Base-by-base conservation (phyloP, 2,797 vertebrate species). In the Microchirus variegatus region DNA sequence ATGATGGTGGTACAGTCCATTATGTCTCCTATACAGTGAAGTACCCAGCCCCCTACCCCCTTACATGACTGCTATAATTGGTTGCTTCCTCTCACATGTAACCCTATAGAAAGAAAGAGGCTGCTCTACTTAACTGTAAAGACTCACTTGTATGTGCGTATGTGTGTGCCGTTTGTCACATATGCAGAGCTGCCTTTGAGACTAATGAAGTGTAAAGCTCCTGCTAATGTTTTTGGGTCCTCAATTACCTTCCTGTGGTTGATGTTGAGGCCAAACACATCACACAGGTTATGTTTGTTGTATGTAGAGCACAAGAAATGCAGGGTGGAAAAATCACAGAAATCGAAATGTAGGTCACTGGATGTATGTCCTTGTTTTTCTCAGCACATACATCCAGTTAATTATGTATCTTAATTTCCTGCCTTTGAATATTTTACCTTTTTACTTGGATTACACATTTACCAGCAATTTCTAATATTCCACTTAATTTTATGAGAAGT, bases 51-150 rank as follows among this genome's bases (percentile, higher is more conserved):
- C 61, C 68, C 64, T 48, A 38, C 63, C 66, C 66, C 61, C 56
- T 65, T 73, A 63, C 70, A 55, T 79, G 82, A 83, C 81, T 65
- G 57, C 56, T 58, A 78, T 87, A 87, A 88, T 90, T 86, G 85
- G 84, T 90, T 44, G 77, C 83, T 90, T 90, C 85, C 82, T 87
- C 82, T 87, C 75, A 73, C 77, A 74, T 86, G 74, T 88, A 83
- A 83, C 77, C 67, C 61, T 86, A 90, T 82, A 86, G 84, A 87
- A 76, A 85, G 75, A 87, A 83, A 77, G 77, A 82, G 66, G 47
- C 77, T 59, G 66, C 72, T 89, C 82, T 85, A 66, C 77, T 62
- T 78, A 46, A 77, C 75, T 59, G 68, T 76, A 67, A 83, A 87
- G 77, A 72, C 73, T 63, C 49, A 61, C 78, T 81, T 74, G 53